These are phyloP conservation scores for Rhodeus uyekii DNA, from an alignment of 2,797 vertebrate genomes.

Conservation along the genomic window DNA sequence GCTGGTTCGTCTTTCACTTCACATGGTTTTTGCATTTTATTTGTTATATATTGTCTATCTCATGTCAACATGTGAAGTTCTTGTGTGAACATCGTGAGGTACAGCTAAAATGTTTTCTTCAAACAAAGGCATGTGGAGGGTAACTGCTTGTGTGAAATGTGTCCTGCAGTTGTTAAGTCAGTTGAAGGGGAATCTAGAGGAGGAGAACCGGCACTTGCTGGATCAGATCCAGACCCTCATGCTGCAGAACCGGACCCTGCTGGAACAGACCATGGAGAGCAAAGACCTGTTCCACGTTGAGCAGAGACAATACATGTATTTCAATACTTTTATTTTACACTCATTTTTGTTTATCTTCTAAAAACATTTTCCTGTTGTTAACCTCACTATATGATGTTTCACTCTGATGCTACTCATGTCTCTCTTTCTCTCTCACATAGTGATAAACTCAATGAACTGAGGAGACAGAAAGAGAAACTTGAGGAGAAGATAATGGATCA, in stretches of 20 bases:
- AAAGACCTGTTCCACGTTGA: slow-evolving; percentile 98
- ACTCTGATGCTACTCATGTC: background rate
- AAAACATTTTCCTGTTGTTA: background rate
- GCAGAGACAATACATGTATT: slow-evolving; percentile 95
- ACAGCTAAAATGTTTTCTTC: background rate
- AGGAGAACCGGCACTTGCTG: slow-evolving; percentile 96
- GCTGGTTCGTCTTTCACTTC: background rate
- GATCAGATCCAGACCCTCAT: slow-evolving; percentile 98
- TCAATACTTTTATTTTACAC: background rate
- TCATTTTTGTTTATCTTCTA: background rate
- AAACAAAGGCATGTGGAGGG: background rate
- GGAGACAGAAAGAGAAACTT: slow-evolving; percentile 96
- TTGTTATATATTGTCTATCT: no score
- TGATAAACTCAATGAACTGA: slow-evolving; percentile 95
- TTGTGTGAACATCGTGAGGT: background rate
- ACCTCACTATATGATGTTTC: no score
- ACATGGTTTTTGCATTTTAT: background rate
- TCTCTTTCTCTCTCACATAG: slow-evolving; percentile 62
- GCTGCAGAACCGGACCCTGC: slow-evolving; percentile 92
- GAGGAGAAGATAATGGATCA: slow-evolving; percentile 99
- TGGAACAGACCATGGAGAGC: slow-evolving; percentile 99
- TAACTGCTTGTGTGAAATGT: slow-evolving; percentile 12
- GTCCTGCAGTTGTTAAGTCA: slow-evolving; percentile 89
- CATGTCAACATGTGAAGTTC: background rate
- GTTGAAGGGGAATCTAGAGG: slow-evolving; percentile 97